Evolutionary conservation across 1,140 invertebrate species (phyloP).

Genomic region (Parapsyche elsis): DNA sequence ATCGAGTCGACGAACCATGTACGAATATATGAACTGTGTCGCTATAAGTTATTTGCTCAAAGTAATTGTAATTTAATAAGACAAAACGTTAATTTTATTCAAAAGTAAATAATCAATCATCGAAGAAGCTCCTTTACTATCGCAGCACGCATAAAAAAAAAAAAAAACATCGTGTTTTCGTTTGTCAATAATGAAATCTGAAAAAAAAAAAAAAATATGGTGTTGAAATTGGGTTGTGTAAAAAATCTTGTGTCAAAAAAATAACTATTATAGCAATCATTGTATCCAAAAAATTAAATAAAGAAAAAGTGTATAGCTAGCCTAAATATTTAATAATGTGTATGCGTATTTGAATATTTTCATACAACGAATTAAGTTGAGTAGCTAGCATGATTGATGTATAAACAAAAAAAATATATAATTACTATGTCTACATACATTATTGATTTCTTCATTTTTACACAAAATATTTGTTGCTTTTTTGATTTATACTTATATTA

Average conservation of each 20-base stretch:
- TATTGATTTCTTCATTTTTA: not conserved
- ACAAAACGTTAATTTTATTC: slow-evolving; percentile 4
- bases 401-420: slow-evolving; percentile 10
- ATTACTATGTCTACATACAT: not conserved
- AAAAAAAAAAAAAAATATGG: not conserved
- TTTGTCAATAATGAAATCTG: not conserved
- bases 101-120: slow-evolving; percentile 4
- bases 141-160: not conserved
- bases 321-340: slow-evolving; percentile 48
- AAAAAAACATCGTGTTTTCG: not conserved
- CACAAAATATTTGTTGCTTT: not conserved
- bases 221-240: slow-evolving; percentile 40
- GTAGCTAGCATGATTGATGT: slow-evolving; percentile 47
- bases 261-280: slow-evolving; percentile 54
- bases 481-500: not conserved
- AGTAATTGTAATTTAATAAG: slow-evolving; percentile 8
- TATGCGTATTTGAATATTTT: slow-evolving; percentile 54
- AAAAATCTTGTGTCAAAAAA: slow-evolving; percentile 51
- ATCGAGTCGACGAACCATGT: slow-evolving; percentile 14
- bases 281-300: slow-evolving; percentile 49
- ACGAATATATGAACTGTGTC: not conserved
- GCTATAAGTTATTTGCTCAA: slow-evolving; percentile 24
- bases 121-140: not conserved
- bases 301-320: slow-evolving; percentile 37
- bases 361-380: slow-evolving; percentile 55